A percentile compares a stretch with the other conserved stretches of the same genome.
Evolutionary conservation across 2,888 invertebrate genomes (phyloP).

Genomic region (Phymatocera aterrima): DNA sequence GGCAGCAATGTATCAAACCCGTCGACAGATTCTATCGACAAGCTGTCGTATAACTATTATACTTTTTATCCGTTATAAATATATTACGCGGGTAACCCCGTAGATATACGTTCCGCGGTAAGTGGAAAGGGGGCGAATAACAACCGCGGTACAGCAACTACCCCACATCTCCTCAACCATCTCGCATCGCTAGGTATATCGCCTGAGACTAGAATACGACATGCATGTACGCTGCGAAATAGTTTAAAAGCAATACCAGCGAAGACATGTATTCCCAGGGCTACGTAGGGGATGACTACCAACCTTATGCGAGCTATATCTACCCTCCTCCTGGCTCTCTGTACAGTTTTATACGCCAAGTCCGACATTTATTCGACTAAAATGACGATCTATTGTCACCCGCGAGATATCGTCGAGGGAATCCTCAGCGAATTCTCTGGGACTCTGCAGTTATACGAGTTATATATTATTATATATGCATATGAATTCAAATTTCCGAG

Average conservation of each 20-base stretch:
- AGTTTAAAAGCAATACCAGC: constrained; percentile 19
- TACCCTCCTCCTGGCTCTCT: background rate
- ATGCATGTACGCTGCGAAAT: background rate
- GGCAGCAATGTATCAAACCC: constrained; percentile 59
- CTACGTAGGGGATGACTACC: background rate
- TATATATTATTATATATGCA: no score
- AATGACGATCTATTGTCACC: constrained; percentile 41
- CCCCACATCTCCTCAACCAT: background rate
- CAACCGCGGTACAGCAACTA: constrained; percentile 13
- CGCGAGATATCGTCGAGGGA: constrained; percentile 27
- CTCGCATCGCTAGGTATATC: background rate
- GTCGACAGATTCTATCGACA: constrained; percentile 60
- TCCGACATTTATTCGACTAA: constrained; percentile 42
- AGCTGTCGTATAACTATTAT: constrained; percentile 60
- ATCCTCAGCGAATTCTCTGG: constrained; percentile 27
- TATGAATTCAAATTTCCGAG: no score
- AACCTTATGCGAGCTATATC: no score
- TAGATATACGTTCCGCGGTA: background rate
- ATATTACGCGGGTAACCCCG: constrained; percentile 53
- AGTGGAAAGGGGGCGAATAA: background rate
- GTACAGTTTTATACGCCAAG: constrained; percentile 17
- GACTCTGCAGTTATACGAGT: constrained; percentile 1
- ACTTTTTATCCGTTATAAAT: constrained; percentile 60
- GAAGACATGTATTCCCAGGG: background rate
- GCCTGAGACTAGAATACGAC: constrained; percentile 27